Evolutionary conservation across 2,888 invertebrate species (phyloP).

Genomic region (Caenorhabditis panamensis): DNA sequence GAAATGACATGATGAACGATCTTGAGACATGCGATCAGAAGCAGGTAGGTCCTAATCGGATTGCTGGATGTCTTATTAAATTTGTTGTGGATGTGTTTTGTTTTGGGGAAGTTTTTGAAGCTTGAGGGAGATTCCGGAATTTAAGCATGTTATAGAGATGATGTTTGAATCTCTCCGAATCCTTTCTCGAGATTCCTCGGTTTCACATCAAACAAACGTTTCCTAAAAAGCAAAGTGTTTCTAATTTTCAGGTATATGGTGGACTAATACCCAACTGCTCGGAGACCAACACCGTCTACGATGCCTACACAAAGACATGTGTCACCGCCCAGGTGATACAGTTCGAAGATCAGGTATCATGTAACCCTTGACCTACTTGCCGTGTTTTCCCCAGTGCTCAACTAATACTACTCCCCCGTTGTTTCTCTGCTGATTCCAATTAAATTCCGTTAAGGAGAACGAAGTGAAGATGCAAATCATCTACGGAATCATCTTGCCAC

Average conservation of each 20-base stretch:
- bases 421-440: not conserved
- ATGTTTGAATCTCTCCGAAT: not conserved
- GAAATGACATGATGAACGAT: slow-evolving; percentile 33
- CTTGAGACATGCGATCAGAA: slow-evolving; percentile 36
- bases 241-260: slow-evolving; percentile 33
- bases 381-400: not conserved
- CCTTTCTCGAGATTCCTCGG: too few species aligned
- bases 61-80: too few species aligned
- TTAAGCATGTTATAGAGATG: not conserved
- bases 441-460: slow-evolving; percentile 62
- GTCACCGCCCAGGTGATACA: slow-evolving; percentile 68
- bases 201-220: too few species aligned
- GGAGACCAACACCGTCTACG: slow-evolving; percentile 56
- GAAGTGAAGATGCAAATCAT: slow-evolving; percentile 65
- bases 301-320: slow-evolving; percentile 65
- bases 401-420: not conserved
- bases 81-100: too few species aligned
- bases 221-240: not conserved
- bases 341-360: slow-evolving; percentile 68
- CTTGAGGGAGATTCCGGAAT: too few species aligned
- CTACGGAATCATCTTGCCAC: slow-evolving; percentile 68
- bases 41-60: slow-evolving; percentile 1
- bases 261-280: slow-evolving; percentile 32
- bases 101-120: too few species aligned
- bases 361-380: not conserved